Base-by-base conservation (phyloP, 2,888 invertebrate genomes). In the Agonum fuliginosum region DNA sequence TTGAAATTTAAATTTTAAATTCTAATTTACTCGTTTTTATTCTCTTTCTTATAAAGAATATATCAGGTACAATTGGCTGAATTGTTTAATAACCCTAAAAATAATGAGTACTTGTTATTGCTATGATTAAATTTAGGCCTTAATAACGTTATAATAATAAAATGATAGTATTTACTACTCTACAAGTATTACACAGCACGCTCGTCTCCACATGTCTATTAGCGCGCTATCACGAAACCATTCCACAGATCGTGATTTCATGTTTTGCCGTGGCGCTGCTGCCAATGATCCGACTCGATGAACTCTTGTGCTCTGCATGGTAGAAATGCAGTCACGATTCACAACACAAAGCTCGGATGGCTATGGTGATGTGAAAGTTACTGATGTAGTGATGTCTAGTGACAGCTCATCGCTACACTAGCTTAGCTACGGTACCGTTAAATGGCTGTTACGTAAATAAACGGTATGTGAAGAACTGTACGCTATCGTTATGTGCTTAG, bases 311-410 rank as follows among this genome's bases (percentile, higher is more conserved):
- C 37, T 37, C 6, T 37, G 12, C 37, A 1, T 22, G 51, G 51
- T 51, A n/a, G 20, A 22, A 51, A 51, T 51, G 51, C 51, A 51
- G 51, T 51, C 51, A 51, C 51, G 51, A 51, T 22, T 20, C 51
- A 22, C n/a, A 2, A n/a, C 51, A 51, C 51, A 24, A 51, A 51
- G 51, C 51, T 51, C n/a, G 1, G 20, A 20, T 24, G 0, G 37
- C 37, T n/a, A 20, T 24, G 0, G 37, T 12, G 37, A 51, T 51
- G 51, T 51, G 51, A 51, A 51, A 51, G 51, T n/a, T n/a, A n/a
- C n/a, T n/a, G n/a, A n/a, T n/a, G n/a, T 51, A 51, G 51, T 51
- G 51, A 20, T 51, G 22, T 20, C 22, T 22, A 51, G 20, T 22
- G 51, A 22, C 51, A 51, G 51, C 22, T 51, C 51, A 22, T 51